Evolutionary conservation across 2,113 vertebrate genomes (phyloP), one percentile per base, ranked within the genome.

Genomic region (Aepyceros melampus): DNA sequence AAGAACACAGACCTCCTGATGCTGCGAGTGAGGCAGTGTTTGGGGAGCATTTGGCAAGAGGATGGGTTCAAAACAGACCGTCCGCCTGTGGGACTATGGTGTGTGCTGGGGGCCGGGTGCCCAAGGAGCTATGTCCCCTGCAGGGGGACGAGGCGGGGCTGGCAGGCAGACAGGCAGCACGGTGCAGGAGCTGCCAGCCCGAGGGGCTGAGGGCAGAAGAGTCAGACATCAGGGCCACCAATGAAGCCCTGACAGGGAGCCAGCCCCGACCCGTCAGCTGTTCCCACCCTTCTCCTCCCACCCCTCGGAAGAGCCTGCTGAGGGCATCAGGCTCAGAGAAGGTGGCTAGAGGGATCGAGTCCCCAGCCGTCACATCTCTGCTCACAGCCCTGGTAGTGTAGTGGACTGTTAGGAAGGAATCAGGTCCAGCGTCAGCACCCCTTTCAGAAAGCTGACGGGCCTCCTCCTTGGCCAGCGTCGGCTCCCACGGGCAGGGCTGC

Each of bases 11-110:
- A 13, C 33, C 6, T 17, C 12, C 13, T 1, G 1, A 7, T 2
- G 10, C 7, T 0, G 0, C 1, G 8, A 33, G 21, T 17, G 40
- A 76, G 29, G 47, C 5, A 11, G 2, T 17, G 3, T 31, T 9
- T 29, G 10, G 67, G 40, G 67, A 60, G 74, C 10, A 3, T 47
- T 2, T 1, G 13, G 9, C 0, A 0, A 6, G 6, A 82, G 3
- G 9, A 3, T 0, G 0, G 29, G 15, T 43, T 67, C 40, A 53
- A 56, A 55, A 40, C 82, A 81, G 47, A 47, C 23, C 10, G 2
- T 56, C 49, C 14, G 4, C 40, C 47, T 4, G 3, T 0, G 16
- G 76, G 29, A 31, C 33, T 5, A 2, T 7, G n/a, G 12, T 9
- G 16, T 0, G 56, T 5, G 4, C 27, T 11, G 64, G 47, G 15